Evolutionary conservation across 2,888 invertebrate genomes (phyloP), one percentile per base, ranked within the genome.

Genomic region (Agonopterix arenella): DNA sequence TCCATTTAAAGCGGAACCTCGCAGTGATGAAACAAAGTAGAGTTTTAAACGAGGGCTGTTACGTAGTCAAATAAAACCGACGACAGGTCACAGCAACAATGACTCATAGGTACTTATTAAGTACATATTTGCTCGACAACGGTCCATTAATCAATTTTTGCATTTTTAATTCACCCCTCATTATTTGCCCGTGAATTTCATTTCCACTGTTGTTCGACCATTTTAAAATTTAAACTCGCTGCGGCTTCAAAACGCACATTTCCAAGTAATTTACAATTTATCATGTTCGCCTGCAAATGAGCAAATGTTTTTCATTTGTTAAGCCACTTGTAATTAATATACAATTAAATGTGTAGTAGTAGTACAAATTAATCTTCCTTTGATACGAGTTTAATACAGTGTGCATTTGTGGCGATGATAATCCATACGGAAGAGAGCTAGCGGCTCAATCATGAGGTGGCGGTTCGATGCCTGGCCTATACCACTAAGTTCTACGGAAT

Each of bases 201-300:
- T 78, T 81, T 74, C 68, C 75, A 76, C 70, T 74, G 82, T 77
- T 80, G 80, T 72, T 73, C 64, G 68, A 72, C 71, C 73, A 73
- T 80, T 84, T 83, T 76, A 85, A 82, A 84, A 76, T 84, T 80
- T 77, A 83, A 80, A 72, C 73, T 66, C 64, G 62, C 40, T 61
- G 50, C 63, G 56, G 66, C 66, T 70, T 65, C 77, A 78, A 80
- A 82, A 78, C 80, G 76, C 73, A 72, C 77, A 78, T 82, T 84
- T 82, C 69, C 80, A 81, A 83, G 85, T 86, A 84, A 84, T 86
- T 84, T 84, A 85, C 84, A 86, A 86, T 88, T 86, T 84, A 86
- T 83, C 82, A 80, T 80, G 81, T 82, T 72, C 76, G 77, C 80
- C 73, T 60, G 73, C 76, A 84, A 85, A 86, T 86, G 84, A 83